Evolutionary conservation across 2,113 vertebrate genomes (phyloP), one percentile per base, ranked within the genome.

Genomic region (Cyanoramphus novaezelandiae): DNA sequence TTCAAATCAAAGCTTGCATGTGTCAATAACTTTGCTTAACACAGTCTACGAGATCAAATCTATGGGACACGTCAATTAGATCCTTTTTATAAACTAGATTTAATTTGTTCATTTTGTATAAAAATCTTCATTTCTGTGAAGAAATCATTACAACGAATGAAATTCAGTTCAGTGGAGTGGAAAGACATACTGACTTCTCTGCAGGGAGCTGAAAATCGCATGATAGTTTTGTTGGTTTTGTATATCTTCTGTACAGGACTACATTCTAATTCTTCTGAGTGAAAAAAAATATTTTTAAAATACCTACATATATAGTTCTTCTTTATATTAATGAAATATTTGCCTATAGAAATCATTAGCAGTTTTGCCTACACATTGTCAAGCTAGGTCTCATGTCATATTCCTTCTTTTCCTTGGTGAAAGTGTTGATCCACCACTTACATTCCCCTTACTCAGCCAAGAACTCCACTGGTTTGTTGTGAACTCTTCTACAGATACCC

Each of bases 121-220:
- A 2, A 8, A 82, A 41, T 62, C 17, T 64, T 83, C 7, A 77
- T 41, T 67, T 5, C 4, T 60, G 1, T 76, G 49, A 55, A 37
- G 5, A 65, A 94, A 46, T 24, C 39, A 37, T 80, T 2, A 27
- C 12, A 65, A 64, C 23, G 16, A 7, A 80, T 62, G 9, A 72
- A 69, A 92, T 74, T 53, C 1, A 35, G 69, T 88, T 62, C 44
- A 49, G 7, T 10, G 13, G 27, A 49, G 13, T 23, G 4, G 23
- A 72, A 69, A 63, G 41, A 39, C 5, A 37, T 37, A 57, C 4
- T 52, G 44, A 31, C 4, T 3, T 49, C 13, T 65, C 18, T 49
- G 5, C 4, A 44, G 8, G 8, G 11, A 83, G 7, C 31, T 67
- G 50, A 81, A 74, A 90, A 47, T 7, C 0, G 0, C 9, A 4